phyloP scores from a whole-genome alignment of 1,140 invertebrate genomes.

The Anagrus nilaparvatae region DNA sequence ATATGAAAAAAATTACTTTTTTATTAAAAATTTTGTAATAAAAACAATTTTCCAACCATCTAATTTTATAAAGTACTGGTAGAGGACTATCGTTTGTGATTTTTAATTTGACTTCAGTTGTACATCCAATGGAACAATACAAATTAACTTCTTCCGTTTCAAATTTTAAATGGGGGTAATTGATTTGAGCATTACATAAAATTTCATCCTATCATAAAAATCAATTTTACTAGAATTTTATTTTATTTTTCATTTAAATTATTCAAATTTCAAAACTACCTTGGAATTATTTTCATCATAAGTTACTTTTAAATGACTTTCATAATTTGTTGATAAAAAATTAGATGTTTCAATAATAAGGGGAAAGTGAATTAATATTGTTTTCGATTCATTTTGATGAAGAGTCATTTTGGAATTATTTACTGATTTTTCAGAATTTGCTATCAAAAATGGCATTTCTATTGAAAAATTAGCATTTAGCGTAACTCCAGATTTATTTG shows the following conservation, averaged over 20 bases:
- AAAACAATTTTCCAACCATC: slow-evolving; percentile 31
- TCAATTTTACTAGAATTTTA: neutral
- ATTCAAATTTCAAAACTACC: slow-evolving; percentile 12
- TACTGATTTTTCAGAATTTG: slow-evolving; percentile 7
- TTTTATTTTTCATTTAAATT: slow-evolving; percentile 1
- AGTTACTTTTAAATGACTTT: slow-evolving; percentile 17
- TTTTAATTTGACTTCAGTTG: slow-evolving; percentile 24
- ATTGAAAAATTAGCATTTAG: slow-evolving; percentile 19
- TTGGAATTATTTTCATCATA: slow-evolving; percentile 26
- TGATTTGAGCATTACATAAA: slow-evolving; percentile 34
- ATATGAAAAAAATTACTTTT: no score
- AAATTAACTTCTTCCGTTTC: slow-evolving; percentile 30
- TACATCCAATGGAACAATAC: slow-evolving; percentile 28
- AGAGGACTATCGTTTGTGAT: slow-evolving; percentile 40
- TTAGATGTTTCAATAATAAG: slow-evolving; percentile 11
- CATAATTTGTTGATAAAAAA: slow-evolving; percentile 17
- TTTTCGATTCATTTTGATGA: slow-evolving; percentile 1
- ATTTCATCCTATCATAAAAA: slow-evolving; percentile 34
- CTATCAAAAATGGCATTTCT: slow-evolving; percentile 20
- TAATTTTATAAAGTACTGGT: slow-evolving; percentile 33
- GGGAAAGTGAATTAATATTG: slow-evolving; percentile 19
- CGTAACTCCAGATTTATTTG: slow-evolving; percentile 22
- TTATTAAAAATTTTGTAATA: slow-evolving; percentile 18
- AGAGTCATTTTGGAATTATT: slow-evolving; percentile 18
- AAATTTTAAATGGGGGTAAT: slow-evolving; percentile 38